A percentile compares a stretch with the other conserved stretches of the same genome.
phyloP scores from a whole-genome alignment of 1,140 invertebrate genomes.

The Dinoponera quadriceps region DNA sequence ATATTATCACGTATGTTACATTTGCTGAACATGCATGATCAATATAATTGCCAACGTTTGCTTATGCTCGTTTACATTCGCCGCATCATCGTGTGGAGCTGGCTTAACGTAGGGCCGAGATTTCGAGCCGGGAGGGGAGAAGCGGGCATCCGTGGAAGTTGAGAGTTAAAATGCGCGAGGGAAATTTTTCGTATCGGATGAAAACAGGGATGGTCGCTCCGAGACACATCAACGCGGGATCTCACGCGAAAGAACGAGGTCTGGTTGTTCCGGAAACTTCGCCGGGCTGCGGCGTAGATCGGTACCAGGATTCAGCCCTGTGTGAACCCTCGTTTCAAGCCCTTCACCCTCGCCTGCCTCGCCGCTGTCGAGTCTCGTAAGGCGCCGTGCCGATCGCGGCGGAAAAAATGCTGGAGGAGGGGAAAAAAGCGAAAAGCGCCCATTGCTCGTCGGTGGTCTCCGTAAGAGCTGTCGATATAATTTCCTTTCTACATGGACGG shows the following conservation, averaged over 20 bases:
- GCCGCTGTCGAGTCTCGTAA: slow-evolving; percentile 36
- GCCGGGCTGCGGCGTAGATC: slow-evolving; percentile 6
- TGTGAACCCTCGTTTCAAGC: slow-evolving; percentile 37
- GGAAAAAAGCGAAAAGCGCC: slow-evolving; percentile 35
- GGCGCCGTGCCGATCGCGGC: slow-evolving; percentile 36
- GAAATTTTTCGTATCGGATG: not conserved
- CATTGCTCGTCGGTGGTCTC: slow-evolving; percentile 43
- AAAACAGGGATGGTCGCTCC: not conserved
- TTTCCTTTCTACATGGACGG: slow-evolving; percentile 51
- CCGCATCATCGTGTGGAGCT: no score
- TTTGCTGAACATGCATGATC: no score
- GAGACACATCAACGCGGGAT: slow-evolving; percentile 31
- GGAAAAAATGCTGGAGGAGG: slow-evolving; percentile 38
- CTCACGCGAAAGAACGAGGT: slow-evolving; percentile 24
- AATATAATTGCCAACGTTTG: no score
- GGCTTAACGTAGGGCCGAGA: no score
- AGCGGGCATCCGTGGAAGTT: not conserved
- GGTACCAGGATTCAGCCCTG: slow-evolving; percentile 18
- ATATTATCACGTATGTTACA: no score
- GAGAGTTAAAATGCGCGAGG: not conserved
- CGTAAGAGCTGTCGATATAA: slow-evolving; percentile 65
- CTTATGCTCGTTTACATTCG: no score
- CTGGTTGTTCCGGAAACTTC: slow-evolving; percentile 1
- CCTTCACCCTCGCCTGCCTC: slow-evolving; percentile 27
- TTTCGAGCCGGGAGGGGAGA: no score